These are phyloP conservation scores for Tamias sibiricus DNA, from an alignment of 2,113 vertebrate genomes.

Conservation along the genomic window DNA sequence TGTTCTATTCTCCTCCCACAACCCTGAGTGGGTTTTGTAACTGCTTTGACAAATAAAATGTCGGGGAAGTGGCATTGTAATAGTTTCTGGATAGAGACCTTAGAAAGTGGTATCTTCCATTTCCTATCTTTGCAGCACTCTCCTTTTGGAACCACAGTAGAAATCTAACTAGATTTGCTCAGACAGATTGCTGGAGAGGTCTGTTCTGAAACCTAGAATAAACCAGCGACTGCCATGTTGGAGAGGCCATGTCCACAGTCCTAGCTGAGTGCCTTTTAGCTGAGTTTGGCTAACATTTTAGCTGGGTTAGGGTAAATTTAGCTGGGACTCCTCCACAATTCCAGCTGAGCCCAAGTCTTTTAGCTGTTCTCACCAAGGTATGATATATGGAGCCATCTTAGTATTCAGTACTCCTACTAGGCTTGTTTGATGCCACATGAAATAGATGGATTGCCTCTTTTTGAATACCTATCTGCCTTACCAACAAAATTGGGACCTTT, in stretches of 20 bases:
- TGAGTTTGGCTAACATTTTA: neutral
- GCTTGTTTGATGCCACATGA: neutral
- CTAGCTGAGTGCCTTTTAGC: neutral
- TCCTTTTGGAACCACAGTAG: neutral
- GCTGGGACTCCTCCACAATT: neutral
- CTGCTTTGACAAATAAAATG: neutral
- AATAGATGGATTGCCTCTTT: neutral
- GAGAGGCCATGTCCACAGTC: neutral
- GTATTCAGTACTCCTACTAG: neutral
- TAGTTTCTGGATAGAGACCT: neutral
- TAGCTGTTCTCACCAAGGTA: neutral
- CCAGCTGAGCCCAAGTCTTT: neutral
- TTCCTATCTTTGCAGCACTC: neutral
- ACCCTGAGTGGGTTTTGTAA: neutral
- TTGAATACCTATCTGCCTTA: constrained; percentile 11
- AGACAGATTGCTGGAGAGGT: neutral
- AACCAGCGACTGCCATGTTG: neutral
- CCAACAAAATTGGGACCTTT: neutral
- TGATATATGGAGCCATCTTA: neutral
- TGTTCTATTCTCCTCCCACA: neutral
- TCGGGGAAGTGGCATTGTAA: neutral
- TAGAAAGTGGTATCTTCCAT: neutral
- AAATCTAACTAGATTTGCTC: neutral
- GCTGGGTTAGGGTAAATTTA: neutral
- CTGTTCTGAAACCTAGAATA: neutral